These are phyloP conservation scores for Drosophila percnosoma DNA, from an alignment of 2,888 invertebrate genomes.

Conservation along the genomic window DNA sequence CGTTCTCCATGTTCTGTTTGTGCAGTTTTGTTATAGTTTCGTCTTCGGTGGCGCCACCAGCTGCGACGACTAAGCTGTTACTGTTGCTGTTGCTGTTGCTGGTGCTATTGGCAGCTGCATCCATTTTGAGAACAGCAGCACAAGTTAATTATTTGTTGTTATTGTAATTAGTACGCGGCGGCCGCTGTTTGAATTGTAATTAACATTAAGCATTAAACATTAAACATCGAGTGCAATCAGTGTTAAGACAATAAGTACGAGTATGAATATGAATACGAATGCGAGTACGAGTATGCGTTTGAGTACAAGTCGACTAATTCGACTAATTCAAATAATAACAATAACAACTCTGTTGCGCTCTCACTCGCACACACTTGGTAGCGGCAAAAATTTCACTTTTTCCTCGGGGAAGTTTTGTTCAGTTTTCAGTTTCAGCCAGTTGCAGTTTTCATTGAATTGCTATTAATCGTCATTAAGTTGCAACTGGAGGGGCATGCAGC, in stretches of 20 bases:
- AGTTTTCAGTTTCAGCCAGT: slow-evolving; percentile 43
- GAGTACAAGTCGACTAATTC: slow-evolving; percentile 15
- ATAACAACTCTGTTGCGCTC: slow-evolving; percentile 7
- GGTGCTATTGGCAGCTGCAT: slow-evolving; percentile 29
- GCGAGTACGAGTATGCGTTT: not conserved
- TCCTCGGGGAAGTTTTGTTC: slow-evolving; percentile 34
- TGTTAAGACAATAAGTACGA: slow-evolving; percentile 9
- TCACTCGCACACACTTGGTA: slow-evolving; percentile 2
- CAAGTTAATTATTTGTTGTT: slow-evolving; percentile 35
- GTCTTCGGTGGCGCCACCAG: slow-evolving; percentile 44
- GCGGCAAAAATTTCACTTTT: slow-evolving; percentile 50
- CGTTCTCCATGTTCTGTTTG: slow-evolving; percentile 43
- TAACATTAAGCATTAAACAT: slow-evolving; percentile 34
- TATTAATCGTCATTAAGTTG: slow-evolving; percentile 52
- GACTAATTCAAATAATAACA: slow-evolving; percentile 33
- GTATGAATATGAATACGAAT: not conserved
- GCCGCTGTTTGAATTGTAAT: slow-evolving; percentile 44
- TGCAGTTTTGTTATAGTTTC: slow-evolving; percentile 23
- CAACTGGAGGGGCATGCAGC: slow-evolving; percentile 26
- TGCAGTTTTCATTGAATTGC: slow-evolving; percentile 58
- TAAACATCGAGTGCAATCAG: slow-evolving; percentile 27
- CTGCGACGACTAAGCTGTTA: slow-evolving; percentile 13
- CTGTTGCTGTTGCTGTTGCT: not conserved
- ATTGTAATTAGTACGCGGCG: slow-evolving; percentile 38
- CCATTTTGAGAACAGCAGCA: slow-evolving; percentile 40